Percentiles rank a stretch among this genome's conserved stretches.
phyloP scores from a whole-genome alignment of 2,113 vertebrate species.

The Albula glossodonta region DNA sequence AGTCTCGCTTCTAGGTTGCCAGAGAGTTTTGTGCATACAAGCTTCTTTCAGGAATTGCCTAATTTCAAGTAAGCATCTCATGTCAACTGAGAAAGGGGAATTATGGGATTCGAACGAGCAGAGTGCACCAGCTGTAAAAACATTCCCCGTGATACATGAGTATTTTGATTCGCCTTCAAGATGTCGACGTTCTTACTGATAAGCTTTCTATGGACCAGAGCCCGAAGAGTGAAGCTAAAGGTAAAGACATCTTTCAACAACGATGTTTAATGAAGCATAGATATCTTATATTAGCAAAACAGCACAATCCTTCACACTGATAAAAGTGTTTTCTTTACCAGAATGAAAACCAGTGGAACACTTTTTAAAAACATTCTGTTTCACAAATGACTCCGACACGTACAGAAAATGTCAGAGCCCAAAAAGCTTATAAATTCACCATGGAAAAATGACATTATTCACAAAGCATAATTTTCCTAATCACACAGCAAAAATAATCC shows the following conservation, averaged over 20 bases:
- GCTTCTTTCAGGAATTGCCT: background rate
- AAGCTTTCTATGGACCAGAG: background rate
- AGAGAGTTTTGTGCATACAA: background rate
- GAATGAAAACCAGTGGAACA: background rate
- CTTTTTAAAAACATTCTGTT: background rate
- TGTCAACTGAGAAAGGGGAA: background rate
- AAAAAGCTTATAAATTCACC: background rate
- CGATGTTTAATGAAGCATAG: background rate
- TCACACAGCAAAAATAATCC: background rate
- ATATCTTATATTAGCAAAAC: background rate
- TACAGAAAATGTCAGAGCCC: background rate
- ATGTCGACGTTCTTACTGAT: background rate
- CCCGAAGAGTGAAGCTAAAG: background rate
- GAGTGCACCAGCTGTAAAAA: conserved; percentile 20
- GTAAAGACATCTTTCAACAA: conserved; percentile 7
- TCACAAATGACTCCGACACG: background rate
- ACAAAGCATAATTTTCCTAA: background rate
- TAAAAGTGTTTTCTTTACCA: conserved; percentile 1
- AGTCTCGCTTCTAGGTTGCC: background rate
- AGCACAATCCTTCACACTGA: background rate
- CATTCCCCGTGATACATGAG: background rate
- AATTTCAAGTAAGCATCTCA: conserved; percentile 12
- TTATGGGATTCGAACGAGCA: background rate
- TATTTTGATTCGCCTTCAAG: conserved; percentile 15
- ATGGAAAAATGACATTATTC: conserved; percentile 4